Percentiles rank a stretch among this genome's conserved stretches.
phyloP scores from a whole-genome alignment of 2,888 invertebrate genomes.

The Therioaphis trifolii region DNA sequence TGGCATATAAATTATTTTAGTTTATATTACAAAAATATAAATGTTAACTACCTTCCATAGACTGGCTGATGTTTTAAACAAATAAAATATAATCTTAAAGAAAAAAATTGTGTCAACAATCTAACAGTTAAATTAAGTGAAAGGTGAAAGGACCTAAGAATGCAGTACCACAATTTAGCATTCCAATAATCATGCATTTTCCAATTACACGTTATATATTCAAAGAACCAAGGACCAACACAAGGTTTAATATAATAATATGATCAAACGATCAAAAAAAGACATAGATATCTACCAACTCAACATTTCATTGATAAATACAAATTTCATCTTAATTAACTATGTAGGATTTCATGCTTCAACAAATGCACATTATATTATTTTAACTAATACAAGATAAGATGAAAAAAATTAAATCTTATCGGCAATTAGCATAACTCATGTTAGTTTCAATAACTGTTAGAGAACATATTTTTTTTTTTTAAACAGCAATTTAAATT shows the following conservation, averaged over 20 bases:
- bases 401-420: not conserved
- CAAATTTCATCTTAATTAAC: not conserved
- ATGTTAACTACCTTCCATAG: no score
- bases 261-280: not conserved
- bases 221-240: not conserved
- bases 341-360: not conserved
- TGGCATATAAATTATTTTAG: no score
- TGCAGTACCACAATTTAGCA: slow-evolving; percentile 36
- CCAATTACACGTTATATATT: slow-evolving; percentile 21
- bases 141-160: slow-evolving; percentile 58
- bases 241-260: not conserved
- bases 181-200: slow-evolving; percentile 52
- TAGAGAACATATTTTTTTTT: no score
- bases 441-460: no score
- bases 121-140: slow-evolving; percentile 49
- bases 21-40: no score
- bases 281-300: no score
- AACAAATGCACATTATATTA: no score
- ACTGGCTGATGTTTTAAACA: no score
- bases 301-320: slow-evolving; percentile 18
- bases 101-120: slow-evolving; percentile 43
- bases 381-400: not conserved
- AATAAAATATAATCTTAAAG: not conserved
- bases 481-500: not conserved
- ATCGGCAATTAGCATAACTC: no score